A percentile compares a stretch with the other conserved stretches of the same genome.
Conservation (phyloP, 2,888 invertebrate species). For the Tetanocera ferruginea region DNA sequence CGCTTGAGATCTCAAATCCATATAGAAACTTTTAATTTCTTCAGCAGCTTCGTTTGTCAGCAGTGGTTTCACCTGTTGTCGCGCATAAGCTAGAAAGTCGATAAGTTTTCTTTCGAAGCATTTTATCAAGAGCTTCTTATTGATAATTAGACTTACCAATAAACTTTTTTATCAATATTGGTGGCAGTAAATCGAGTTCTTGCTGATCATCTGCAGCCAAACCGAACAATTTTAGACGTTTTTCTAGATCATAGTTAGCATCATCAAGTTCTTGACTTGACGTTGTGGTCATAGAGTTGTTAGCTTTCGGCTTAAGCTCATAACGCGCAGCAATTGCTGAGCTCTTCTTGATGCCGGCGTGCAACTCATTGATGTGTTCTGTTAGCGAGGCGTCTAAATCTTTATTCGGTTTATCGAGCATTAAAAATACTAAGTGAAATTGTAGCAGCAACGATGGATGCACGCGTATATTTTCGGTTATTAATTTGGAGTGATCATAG, state of each 20-base stretch:
- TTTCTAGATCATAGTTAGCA: constrained; percentile 68
- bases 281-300: constrained; percentile 61
- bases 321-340: constrained; percentile 57
- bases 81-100: constrained; percentile 78
- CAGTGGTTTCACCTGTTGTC: constrained; percentile 87
- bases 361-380: constrained; percentile 84
- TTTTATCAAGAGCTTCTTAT: no score
- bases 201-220: constrained; percentile 75
- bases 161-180: constrained; percentile 86
- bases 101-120: background rate
- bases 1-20: constrained; percentile 76
- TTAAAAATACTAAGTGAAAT: constrained; percentile 93
- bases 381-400: constrained; percentile 61
- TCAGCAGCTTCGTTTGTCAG: constrained; percentile 80
- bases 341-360: constrained; percentile 71
- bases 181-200: constrained; percentile 80
- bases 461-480: constrained; percentile 90
- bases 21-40: constrained; percentile 83
- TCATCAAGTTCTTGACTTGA: constrained; percentile 37
- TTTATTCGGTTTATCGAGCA: constrained; percentile 88
- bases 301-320: constrained; percentile 67
- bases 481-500: constrained; percentile 88
- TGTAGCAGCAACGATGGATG: constrained; percentile 88
- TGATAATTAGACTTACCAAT: constrained; percentile 70
- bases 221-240: constrained; percentile 52